These are phyloP conservation scores for Ctenochaetus hawaiiensis DNA, from an alignment of 2,797 vertebrate species.

Conservation along the genomic window DNA sequence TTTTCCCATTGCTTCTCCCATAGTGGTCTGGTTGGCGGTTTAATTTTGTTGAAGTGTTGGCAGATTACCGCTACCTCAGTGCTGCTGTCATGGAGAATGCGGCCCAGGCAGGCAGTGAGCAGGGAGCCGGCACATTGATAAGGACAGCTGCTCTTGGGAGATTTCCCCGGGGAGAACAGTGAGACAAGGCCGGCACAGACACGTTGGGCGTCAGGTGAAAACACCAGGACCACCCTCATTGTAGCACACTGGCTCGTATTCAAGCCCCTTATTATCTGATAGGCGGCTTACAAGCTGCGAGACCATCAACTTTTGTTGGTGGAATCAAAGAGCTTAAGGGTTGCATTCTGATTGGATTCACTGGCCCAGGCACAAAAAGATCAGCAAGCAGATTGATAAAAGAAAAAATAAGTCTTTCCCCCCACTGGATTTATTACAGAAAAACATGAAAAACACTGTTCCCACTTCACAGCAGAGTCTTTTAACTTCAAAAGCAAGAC, in stretches of 20 bases:
- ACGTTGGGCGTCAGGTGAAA: constrained; percentile 79
- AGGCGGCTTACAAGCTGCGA: constrained; percentile 82
- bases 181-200: constrained; percentile 70
- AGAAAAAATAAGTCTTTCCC: constrained; percentile 47
- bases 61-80: constrained; percentile 81
- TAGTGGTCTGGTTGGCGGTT: constrained; percentile 73
- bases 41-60: constrained; percentile 86
- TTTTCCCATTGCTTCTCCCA: constrained; percentile 74
- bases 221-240: constrained; percentile 70
- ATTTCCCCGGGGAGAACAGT: constrained; percentile 87
- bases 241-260: constrained; percentile 69
- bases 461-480: constrained; percentile 43
- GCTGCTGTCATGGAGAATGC: constrained; percentile 83
- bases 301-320: constrained; percentile 77
- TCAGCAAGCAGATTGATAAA: constrained; percentile 79
- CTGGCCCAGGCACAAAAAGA: constrained; percentile 73
- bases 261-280: constrained; percentile 85
- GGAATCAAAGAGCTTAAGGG: constrained; percentile 80
- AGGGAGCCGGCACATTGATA: constrained; percentile 82
- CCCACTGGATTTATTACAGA: constrained; percentile 58
- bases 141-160: constrained; percentile 85
- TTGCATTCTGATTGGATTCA: constrained; percentile 80
- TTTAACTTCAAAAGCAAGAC: constrained; percentile 62
- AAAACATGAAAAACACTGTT: constrained; percentile 38
- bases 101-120: constrained; percentile 69